Percentiles rank a stretch among this genome's conserved stretches.
These are phyloP conservation scores for Dioctria linearis DNA, from an alignment of 2,888 invertebrate genomes.

Conservation along the genomic window DNA sequence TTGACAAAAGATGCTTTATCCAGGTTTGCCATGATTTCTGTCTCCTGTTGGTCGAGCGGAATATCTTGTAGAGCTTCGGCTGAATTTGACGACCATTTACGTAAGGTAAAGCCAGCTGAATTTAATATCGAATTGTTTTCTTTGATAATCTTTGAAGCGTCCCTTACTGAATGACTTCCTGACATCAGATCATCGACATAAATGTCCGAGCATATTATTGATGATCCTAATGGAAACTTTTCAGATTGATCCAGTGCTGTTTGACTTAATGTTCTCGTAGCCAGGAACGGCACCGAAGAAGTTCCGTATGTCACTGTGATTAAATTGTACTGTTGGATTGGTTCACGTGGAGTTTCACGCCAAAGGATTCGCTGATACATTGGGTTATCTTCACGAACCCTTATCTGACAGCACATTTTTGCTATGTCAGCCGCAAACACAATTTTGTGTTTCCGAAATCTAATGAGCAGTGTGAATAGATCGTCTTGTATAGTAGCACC, in stretches of 20 bases:
- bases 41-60: background rate
- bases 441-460: background rate
- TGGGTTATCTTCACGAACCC: background rate
- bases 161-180: too few relatives aligned
- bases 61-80: background rate
- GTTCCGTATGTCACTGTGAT: background rate
- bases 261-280: constrained; percentile 15
- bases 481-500: too few relatives aligned
- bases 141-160: background rate
- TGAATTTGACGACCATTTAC: constrained; percentile 30
- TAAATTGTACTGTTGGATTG: background rate
- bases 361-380: constrained; percentile 30
- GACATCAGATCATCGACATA: background rate
- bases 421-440: background rate
- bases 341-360: background rate
- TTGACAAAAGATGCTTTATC: background rate
- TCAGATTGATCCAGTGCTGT: constrained; percentile 2
- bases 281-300: constrained; percentile 14
- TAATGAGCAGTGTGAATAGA: too few relatives aligned
- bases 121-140: background rate
- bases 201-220: background rate
- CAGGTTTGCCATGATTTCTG: background rate
- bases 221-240: background rate
- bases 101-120: background rate
- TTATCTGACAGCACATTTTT: background rate